Percentiles rank a stretch among this genome's conserved stretches.
These are phyloP conservation scores for Stigmatopora argus DNA, from an alignment of 2,113 vertebrate genomes.

Conservation along the genomic window DNA sequence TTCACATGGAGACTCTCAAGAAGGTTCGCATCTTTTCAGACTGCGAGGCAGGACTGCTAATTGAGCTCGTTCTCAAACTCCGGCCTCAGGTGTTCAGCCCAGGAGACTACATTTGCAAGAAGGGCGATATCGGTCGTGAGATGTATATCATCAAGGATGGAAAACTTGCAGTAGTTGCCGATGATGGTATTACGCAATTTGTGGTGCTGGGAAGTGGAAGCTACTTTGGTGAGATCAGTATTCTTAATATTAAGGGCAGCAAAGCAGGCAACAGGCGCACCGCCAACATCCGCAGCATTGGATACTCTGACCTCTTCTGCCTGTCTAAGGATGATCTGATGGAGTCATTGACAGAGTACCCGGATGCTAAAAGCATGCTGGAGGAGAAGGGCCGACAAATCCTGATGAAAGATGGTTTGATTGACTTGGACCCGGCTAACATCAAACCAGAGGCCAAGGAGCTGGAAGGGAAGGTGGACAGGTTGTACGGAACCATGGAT, in stretches of 20 bases:
- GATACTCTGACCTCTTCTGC: slow-evolving; percentile 94
- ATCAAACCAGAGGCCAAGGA: slow-evolving; percentile 81
- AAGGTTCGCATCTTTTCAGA: slow-evolving; percentile 96
- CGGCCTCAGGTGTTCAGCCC: slow-evolving; percentile 91
- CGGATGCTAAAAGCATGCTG: slow-evolving; percentile 89
- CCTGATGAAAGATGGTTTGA: slow-evolving; percentile 88
- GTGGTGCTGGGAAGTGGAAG: slow-evolving; percentile 92
- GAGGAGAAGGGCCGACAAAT: slow-evolving; percentile 95
- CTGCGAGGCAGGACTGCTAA: slow-evolving; percentile 90
- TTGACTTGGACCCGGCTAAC: slow-evolving; percentile 82
- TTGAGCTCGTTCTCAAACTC: slow-evolving; percentile 91
- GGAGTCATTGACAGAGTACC: slow-evolving; percentile 91
- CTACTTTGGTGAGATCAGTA: slow-evolving; percentile 97
- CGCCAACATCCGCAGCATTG: slow-evolving; percentile 93
- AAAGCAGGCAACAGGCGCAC: slow-evolving; percentile 94
- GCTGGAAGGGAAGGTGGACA: slow-evolving; percentile 80
- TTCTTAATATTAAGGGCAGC: slow-evolving; percentile 96
- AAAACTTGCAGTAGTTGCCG: slow-evolving; percentile 91
- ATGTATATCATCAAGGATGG: slow-evolving; percentile 99
- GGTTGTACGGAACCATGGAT: slow-evolving; percentile 77
- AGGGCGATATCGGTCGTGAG: slow-evolving; percentile 95
- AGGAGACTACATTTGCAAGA: slow-evolving; percentile 94
- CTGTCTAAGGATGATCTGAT: slow-evolving; percentile 95
- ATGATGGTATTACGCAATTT: slow-evolving; percentile 91
- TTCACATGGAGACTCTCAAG: slow-evolving; percentile 90